A percentile compares a stretch with the other conserved stretches of the same genome.
Evolutionary conservation across 2,113 vertebrate species (phyloP).

Genomic region (Elgaria multicarinata): DNA sequence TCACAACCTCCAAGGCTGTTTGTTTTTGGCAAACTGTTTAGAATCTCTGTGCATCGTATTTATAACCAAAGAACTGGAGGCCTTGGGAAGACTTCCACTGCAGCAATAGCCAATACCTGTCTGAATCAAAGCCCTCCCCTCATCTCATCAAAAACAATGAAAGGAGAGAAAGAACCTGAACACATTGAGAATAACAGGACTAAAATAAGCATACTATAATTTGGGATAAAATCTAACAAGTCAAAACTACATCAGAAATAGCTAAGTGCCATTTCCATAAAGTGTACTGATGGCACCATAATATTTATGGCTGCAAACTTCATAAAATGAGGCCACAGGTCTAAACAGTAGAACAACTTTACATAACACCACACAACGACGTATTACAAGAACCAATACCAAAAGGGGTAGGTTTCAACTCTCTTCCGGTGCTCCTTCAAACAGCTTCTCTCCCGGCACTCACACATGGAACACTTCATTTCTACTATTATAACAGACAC

Average conservation of each 20-base stretch:
- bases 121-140: not conserved
- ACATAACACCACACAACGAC: not conserved
- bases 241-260: not conserved
- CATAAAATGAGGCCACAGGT: not conserved
- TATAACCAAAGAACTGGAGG: not conserved
- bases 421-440: not conserved
- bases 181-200: not conserved
- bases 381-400: not conserved
- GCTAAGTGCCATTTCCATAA: not conserved
- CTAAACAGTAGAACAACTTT: not conserved
- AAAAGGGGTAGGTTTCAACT: not conserved
- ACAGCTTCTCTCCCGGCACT: not conserved
- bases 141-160: slow-evolving; percentile 18
- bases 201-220: not conserved
- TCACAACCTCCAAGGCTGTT: slow-evolving; percentile 21
- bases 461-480: not conserved
- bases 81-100: not conserved
- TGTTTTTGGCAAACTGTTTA: slow-evolving; percentile 9
- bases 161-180: slow-evolving; percentile 14
- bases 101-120: not conserved
- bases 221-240: not conserved
- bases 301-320: not conserved
- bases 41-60: slow-evolving; percentile 43
- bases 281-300: not conserved
- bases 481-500: not conserved